Evolutionary conservation across 1,140 invertebrate species (phyloP).

Genomic region (Drosophila lini): DNA sequence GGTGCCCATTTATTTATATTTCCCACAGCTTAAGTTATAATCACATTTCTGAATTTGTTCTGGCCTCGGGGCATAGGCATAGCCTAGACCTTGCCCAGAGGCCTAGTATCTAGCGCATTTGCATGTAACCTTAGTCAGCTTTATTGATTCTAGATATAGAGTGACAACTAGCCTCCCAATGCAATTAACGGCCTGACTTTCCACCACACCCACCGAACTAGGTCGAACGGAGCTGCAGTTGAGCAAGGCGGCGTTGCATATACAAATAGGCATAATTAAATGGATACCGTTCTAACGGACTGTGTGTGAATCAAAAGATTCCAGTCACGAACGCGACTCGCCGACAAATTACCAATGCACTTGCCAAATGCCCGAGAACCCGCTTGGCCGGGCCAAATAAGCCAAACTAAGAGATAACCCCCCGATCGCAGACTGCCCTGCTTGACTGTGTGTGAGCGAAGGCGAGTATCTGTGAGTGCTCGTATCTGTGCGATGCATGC

Average conservation of each 20-base stretch:
- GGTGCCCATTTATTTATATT: background rate
- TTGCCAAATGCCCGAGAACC: conserved; percentile 70
- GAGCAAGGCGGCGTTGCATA: conserved; percentile 18
- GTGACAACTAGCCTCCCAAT: conserved; percentile 43
- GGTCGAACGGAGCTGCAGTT: conserved; percentile 23
- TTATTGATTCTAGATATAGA: conserved; percentile 20
- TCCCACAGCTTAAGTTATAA: background rate
- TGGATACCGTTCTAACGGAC: conserved; percentile 64
- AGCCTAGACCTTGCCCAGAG: conserved; percentile 40
- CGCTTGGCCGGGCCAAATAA: conserved; percentile 64
- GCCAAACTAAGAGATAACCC: conserved; percentile 34
- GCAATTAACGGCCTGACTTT: conserved; percentile 36
- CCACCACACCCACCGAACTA: conserved; percentile 36
- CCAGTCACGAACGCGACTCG: conserved; percentile 65
- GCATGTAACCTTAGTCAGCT: conserved; percentile 53
- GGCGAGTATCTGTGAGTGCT: conserved; percentile 27
- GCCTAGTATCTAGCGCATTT: conserved; percentile 41
- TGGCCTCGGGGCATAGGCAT: background rate
- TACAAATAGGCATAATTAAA: conserved; percentile 38
- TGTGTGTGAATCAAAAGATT: conserved; percentile 59
- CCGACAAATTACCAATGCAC: conserved; percentile 80
- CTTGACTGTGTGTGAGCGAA: conserved; percentile 29
- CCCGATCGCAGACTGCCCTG: conserved; percentile 24
- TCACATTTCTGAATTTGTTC: background rate
- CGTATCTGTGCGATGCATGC: conserved; percentile 64